Evolutionary conservation across 2,113 vertebrate species (phyloP), one percentile per base, ranked within the genome.

Genomic region (Brachyhypopomus occidentalis): DNA sequence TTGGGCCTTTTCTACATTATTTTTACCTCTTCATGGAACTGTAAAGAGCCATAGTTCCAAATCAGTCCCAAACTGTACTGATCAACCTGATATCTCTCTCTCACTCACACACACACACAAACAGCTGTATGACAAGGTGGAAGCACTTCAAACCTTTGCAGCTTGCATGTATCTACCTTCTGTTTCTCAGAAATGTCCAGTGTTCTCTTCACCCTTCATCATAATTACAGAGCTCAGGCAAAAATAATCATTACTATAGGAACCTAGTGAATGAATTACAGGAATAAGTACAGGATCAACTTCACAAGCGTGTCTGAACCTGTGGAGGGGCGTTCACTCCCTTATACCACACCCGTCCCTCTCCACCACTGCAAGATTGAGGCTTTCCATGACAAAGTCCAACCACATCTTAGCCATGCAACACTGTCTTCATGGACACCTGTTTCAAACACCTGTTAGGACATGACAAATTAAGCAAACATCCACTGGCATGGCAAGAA

Each of bases 371-470:
- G 41, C 60, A 27, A 9, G 7, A 14, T 22, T 6, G 60, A 63
- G 23, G 60, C 90, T 92, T 87, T 81, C 66, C 72, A 85, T 8
- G 41, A 41, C 41, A 41, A 41, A 41, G 41, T 41, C 41, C 41
- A 41, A 41, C 41, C 41, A 41, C 41, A 41, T 41, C 5, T 41
- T 41, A 41, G 41, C 41, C 41, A 41, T 9, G 9, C 41, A 8
- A 41, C 41, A 41, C 41, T 41, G 84, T 81, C 86, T 90, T 92
- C 91, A 88, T 87, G 88, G 83, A 91, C 91, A 93, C 90, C 89
- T 92, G 89, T 89, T 92, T 84, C 75, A 77, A 67, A 91, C 90
- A 92, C 89, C 90, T 92, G 90, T 89, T 89, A 73, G 85, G 56
- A 66, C 78, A 87, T 25, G 76, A 84, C 81, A 41, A 75, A 72